A percentile compares a stretch with the other conserved stretches of the same genome.
These are phyloP conservation scores for Rhinichthys osculus DNA, from an alignment of 2,797 vertebrate species.

Conservation along the genomic window DNA sequence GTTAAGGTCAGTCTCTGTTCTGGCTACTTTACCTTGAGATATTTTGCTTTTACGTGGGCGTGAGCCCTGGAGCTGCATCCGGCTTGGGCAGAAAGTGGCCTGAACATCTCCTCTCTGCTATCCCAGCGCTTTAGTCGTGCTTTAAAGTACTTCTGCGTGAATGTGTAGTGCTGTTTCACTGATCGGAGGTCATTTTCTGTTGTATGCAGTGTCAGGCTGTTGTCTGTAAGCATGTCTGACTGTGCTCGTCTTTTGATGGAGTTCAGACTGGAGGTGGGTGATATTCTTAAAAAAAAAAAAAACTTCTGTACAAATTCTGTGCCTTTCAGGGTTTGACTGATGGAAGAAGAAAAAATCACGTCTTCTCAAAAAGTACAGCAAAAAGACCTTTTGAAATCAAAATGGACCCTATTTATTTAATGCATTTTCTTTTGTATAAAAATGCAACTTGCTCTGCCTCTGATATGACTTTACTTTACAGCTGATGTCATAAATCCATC, in stretches of 20 bases:
- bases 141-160: constrained; percentile 25
- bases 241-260: constrained; percentile 10
- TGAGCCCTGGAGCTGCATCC: not conserved
- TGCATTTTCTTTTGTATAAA: not conserved
- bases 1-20: constrained; percentile 33
- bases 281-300: constrained; percentile 2
- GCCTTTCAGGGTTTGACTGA: not conserved
- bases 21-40: constrained; percentile 14
- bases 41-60: constrained; percentile 34
- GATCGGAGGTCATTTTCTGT: constrained; percentile 43
- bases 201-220: constrained; percentile 1
- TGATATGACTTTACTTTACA: not conserved
- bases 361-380: not conserved
- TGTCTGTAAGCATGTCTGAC: constrained; percentile 10
- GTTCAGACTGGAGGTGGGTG: constrained; percentile 16
- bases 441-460: not conserved
- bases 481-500: not conserved
- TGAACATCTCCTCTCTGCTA: constrained; percentile 10
- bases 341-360: not conserved
- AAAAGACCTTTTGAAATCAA: not conserved
- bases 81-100: constrained; percentile 13
- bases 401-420: not conserved
- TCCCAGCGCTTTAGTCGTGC: constrained; percentile 28
- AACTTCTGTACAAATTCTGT: not conserved
- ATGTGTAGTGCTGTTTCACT: constrained; percentile 25